Base-by-base conservation (phyloP, 2,113 vertebrate genomes). In the Bos indicus region DNA sequence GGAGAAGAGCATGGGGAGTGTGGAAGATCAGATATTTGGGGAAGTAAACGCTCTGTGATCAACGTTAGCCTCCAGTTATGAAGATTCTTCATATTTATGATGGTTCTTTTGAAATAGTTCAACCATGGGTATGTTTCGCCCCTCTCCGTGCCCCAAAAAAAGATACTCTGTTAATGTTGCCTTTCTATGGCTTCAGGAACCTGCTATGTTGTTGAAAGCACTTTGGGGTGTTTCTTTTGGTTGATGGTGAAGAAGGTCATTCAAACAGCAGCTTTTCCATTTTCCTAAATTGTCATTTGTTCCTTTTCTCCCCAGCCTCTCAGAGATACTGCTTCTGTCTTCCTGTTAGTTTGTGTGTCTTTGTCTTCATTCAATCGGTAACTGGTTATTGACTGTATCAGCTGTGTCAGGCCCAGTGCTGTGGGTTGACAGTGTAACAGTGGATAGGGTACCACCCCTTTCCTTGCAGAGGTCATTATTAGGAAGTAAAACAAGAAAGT, bases 391-490 rank as follows among this genome's bases (percentile, higher is more conserved):
- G 23, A 17, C 64, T 12, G 7, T 3, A 3, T 30, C 36, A 43
- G 0, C 59, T 23, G 3, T 36, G 36, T 67, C 62, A 36, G 40
- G 77, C 54, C 21, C 25, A 13, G 3, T 71, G 51, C 54, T 30
- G 2, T 33, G 4, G 51, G 52, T 36, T 28, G 30, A 67, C n/a
- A 10, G 1, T 5, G 0, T 54, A 21, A 21, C 26, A 0, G 40
- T 15, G 12, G 8, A 2, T 3, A 25, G 77, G 30, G 26, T 2
- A 7, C 51, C 11, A 5, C 12, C n/a, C 7, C 7, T 64, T 40
- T 14, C 12, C 25, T 17, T 23, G 11, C 26, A 43, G 87, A 77
- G 30, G 43, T 90, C 10, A 2, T 25, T 12, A 6, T 14, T 30
- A 36, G 78, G 33, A 36, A 67, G 16, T 12, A 11, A n/a, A 83